These are phyloP conservation scores for Oryzias sinensis DNA, from an alignment of 2,797 vertebrate genomes.

Conservation along the genomic window DNA sequence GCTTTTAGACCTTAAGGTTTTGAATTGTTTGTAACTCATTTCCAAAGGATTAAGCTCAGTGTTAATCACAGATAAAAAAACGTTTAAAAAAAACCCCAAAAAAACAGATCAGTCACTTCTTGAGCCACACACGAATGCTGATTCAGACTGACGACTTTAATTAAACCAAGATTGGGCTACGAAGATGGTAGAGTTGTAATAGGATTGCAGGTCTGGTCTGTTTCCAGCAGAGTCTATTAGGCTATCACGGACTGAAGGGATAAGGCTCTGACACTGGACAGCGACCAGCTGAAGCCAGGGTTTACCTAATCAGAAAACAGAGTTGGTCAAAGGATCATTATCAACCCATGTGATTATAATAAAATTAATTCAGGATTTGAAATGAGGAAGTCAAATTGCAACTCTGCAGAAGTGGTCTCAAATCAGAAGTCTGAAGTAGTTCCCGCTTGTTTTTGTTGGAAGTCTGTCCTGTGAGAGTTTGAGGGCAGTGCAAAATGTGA, in stretches of 20 bases:
- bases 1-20: too few relatives aligned
- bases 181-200: conserved; percentile 66
- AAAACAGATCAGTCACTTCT: conserved; percentile 8
- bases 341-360: conserved; percentile 14
- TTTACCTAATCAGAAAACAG: conserved; percentile 52
- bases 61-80: conserved; percentile 43
- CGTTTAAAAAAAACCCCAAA: conserved; percentile 24
- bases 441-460: too few relatives aligned
- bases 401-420: too few relatives aligned
- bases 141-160: conserved; percentile 68
- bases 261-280: conserved; percentile 43
- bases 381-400: conserved; percentile 4
- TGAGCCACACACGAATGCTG: conserved; percentile 39
- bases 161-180: conserved; percentile 64
- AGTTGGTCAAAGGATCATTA: conserved; percentile 33
- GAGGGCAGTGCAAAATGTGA: too few relatives aligned
- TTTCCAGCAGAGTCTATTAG: conserved; percentile 59
- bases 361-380: conserved; percentile 9
- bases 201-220: conserved; percentile 69
- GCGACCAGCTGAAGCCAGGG: conserved; percentile 42
- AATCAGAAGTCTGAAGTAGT: too few relatives aligned
- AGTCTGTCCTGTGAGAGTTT: too few relatives aligned
- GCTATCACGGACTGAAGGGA: conserved; percentile 59
- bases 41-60: conserved; percentile 35
- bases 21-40: background rate